Percentiles rank a stretch among this genome's conserved stretches.
phyloP scores from a whole-genome alignment of 92 coral and sea anemone genomes.

The Siderastrea radians region DNA sequence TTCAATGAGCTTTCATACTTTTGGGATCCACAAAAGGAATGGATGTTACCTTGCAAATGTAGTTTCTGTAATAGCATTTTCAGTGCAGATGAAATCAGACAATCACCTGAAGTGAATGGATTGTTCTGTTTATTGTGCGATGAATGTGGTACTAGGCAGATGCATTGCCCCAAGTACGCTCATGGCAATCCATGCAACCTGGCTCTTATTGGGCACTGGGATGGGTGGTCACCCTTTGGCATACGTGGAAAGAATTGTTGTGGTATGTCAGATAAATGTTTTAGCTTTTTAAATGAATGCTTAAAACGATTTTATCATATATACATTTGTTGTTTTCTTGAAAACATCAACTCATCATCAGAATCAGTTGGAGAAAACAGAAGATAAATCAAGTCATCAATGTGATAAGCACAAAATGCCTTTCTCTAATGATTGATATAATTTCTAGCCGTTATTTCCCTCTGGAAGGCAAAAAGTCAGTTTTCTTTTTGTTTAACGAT shows the following conservation, averaged over 20 bases:
- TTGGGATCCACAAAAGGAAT: constrained; percentile 40
- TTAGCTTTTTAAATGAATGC: no score
- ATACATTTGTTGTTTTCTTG: no score
- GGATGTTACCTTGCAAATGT: constrained; percentile 57
- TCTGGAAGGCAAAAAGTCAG: no score
- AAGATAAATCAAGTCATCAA: no score
- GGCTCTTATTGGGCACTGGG: constrained; percentile 65
- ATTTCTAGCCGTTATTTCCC: no score
- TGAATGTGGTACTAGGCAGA: constrained; percentile 45
- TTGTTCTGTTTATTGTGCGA: constrained; percentile 20
- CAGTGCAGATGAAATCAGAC: constrained; percentile 48
- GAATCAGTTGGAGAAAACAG: no score
- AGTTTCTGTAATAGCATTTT: constrained; percentile 35
- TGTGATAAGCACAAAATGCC: no score
- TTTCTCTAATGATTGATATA: no score
- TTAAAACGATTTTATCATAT: no score
- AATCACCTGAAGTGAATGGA: constrained; percentile 6
- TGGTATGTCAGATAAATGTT: constrained; percentile 14
- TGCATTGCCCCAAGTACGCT: not conserved
- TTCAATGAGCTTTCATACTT: constrained; percentile 55
- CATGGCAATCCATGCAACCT: constrained; percentile 56
- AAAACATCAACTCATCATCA: no score
- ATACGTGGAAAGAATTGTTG: constrained; percentile 21
- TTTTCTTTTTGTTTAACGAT: no score
- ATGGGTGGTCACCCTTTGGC: constrained; percentile 68